Evolutionary conservation across 1,140 invertebrate genomes (phyloP).

Genomic region (Meloidogyne chitwoodi): DNA sequence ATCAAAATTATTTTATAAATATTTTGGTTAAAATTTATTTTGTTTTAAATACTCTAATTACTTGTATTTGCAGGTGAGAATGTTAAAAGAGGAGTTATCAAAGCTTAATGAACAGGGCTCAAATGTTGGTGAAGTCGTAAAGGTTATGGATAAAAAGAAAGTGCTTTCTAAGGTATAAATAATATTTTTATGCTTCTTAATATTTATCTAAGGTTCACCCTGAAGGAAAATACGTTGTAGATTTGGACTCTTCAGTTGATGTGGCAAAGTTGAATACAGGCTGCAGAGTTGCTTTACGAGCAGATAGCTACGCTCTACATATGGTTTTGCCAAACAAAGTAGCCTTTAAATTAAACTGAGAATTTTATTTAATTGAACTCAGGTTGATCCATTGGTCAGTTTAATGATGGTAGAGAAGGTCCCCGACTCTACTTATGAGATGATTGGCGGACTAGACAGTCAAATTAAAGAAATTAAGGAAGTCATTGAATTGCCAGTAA

Average conservation of each 20-base stretch:
- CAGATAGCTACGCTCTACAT: slow-evolving; percentile 97
- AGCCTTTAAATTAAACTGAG: slow-evolving; percentile 5
- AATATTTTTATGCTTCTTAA: neutral
- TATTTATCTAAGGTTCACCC: slow-evolving; percentile 75
- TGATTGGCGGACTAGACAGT: slow-evolving; percentile 98
- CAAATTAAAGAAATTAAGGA: slow-evolving; percentile 99
- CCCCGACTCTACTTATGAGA: slow-evolving; percentile 97
- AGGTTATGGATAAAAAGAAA: slow-evolving; percentile 99
- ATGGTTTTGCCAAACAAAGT: slow-evolving; percentile 98
- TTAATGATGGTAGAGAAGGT: slow-evolving; percentile 99
- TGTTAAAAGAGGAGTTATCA: slow-evolving; percentile 87
- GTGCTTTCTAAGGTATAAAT: slow-evolving; percentile 79
- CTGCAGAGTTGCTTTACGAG: slow-evolving; percentile 90
- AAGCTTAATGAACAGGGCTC: slow-evolving; percentile 97
- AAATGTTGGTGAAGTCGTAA: slow-evolving; percentile 98
- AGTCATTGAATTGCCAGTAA: slow-evolving; percentile 97
- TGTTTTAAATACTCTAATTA: too few relatives aligned
- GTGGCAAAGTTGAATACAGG: slow-evolving; percentile 96
- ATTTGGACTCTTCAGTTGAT: slow-evolving; percentile 98
- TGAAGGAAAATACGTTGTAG: slow-evolving; percentile 99
- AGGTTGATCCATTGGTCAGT: slow-evolving; percentile 97
- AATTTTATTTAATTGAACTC: neutral
- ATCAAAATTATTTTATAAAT: too few relatives aligned
- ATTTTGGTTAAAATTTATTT: too few relatives aligned
- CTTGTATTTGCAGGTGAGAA: slow-evolving; percentile 70